Base-by-base conservation (phyloP, 1,140 invertebrate genomes). In the Neoseiulus cucumeris region DNA sequence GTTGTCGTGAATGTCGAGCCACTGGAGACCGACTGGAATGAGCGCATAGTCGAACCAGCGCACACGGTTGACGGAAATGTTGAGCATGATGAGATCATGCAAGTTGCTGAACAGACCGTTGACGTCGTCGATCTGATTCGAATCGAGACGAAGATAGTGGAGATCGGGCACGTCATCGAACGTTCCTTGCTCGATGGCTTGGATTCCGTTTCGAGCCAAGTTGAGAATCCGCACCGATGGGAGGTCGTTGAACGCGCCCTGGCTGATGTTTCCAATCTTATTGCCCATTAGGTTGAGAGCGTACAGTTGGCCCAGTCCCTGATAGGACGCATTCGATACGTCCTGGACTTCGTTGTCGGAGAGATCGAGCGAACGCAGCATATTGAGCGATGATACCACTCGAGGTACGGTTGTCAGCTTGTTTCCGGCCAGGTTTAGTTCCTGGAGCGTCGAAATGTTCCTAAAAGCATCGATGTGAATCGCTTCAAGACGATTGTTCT, bases 1-100 rank as follows among this genome's bases (percentile, higher is more conserved):
- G 76, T 94, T 94, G 72, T 85, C 85, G 75, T 91, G 89, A 70
- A 94, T 79, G 76, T 93, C 89, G 44, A 94, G 76, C 87, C 88
- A 91, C 70, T 89, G 85, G 66, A 93, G 78, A 68, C 83, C 84
- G 47, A 77, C 73, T 0, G 91, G 89, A 55, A 93, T 82, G 65
- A 90, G 79, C 17, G 85, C 82, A 75, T 91, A 93, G 76, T 93
- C 89, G 77, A 94, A 93, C 82, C 85, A 85, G 71, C 87, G 82
- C 69, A 94, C 78, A 71, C 85, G 83, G 78, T 94, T 94, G 76
- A 89, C 87, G 28, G 87, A 91, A 66, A 92, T 84, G 77, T 93
- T 94, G 28, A 94, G 76, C 87, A 87, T 91, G 69, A 88, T 77
- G 47, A 94, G 76, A 69, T 83, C 85, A 0, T 85, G 82, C 71